Conservation (phyloP, 2,113 vertebrate species). For the Epinephelus cyanopodus region DNA sequence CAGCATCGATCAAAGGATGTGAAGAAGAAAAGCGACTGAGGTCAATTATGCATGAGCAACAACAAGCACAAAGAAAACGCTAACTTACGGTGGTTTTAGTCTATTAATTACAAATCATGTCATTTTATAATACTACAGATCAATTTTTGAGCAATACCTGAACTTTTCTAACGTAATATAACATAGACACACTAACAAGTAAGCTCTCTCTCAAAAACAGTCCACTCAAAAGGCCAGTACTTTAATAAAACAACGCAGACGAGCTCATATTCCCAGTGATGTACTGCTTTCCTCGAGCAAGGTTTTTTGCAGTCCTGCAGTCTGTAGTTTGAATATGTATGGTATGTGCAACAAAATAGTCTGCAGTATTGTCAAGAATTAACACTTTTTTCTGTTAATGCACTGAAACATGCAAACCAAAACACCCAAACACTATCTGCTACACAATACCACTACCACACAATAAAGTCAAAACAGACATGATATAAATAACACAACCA, state of each 20-base stretch:
- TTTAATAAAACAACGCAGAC: not conserved
- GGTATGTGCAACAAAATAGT: not conserved
- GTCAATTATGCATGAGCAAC: not conserved
- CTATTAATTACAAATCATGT: not conserved
- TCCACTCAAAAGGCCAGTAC: not conserved
- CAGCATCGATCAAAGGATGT: not conserved
- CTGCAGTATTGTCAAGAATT: not conserved
- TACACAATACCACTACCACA: not conserved
- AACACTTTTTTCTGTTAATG: not conserved
- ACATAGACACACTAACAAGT: not conserved
- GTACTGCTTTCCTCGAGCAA: not conserved
- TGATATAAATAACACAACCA: not conserved
- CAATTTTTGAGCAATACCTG: not conserved
- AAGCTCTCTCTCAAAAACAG: too few species aligned
- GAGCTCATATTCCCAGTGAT: not conserved
- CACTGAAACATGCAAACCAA: conserved; percentile 5
- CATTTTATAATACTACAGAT: not conserved
- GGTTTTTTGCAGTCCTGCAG: not conserved
- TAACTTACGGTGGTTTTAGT: not conserved
- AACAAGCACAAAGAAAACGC: not conserved
- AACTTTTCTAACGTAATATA: not conserved
- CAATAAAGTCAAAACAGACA: conserved; percentile 11
- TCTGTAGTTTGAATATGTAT: not conserved
- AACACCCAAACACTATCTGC: not conserved
- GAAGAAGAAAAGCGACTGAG: not conserved